Conservation (phyloP, 1,140 invertebrate species). For the Drosophila bocqueti region DNA sequence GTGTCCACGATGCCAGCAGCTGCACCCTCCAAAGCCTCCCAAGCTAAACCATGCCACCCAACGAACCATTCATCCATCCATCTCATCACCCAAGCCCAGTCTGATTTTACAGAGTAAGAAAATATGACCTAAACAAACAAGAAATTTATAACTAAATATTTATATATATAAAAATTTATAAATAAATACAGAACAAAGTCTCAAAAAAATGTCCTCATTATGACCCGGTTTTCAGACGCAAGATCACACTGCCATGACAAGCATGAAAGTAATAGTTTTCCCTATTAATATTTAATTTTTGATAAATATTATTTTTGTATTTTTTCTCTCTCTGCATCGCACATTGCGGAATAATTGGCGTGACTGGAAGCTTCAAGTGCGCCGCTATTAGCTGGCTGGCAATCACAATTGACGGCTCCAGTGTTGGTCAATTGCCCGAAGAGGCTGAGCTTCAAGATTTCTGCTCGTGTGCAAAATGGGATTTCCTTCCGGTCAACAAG, state of each 20-base stretch:
- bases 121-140: not conserved
- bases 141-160: too few relatives aligned
- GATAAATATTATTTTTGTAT: not conserved
- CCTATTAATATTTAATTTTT: too few relatives aligned
- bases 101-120: not conserved
- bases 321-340: slow-evolving; percentile 20
- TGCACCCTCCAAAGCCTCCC: slow-evolving; percentile 35
- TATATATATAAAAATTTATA: too few relatives aligned
- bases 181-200: not conserved
- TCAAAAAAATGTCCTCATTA: not conserved
- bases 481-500: slow-evolving; percentile 66
- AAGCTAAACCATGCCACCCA: slow-evolving; percentile 43
- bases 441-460: slow-evolving; percentile 47
- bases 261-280: not conserved
- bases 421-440: slow-evolving; percentile 65
- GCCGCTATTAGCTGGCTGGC: slow-evolving; percentile 72
- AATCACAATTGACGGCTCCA: slow-evolving; percentile 77
- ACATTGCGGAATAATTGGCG: slow-evolving; percentile 76
- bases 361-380: slow-evolving; percentile 31
- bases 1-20: slow-evolving; percentile 52
- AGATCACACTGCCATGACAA: too few relatives aligned
- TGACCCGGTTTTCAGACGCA: not conserved
- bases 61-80: slow-evolving; percentile 50
- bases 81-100: slow-evolving; percentile 30
- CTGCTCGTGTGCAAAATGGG: slow-evolving; percentile 57